A percentile compares a stretch with the other conserved stretches of the same genome.
Evolutionary conservation across 2,888 invertebrate species (phyloP).

Genomic region (Matsumyia berberina): DNA sequence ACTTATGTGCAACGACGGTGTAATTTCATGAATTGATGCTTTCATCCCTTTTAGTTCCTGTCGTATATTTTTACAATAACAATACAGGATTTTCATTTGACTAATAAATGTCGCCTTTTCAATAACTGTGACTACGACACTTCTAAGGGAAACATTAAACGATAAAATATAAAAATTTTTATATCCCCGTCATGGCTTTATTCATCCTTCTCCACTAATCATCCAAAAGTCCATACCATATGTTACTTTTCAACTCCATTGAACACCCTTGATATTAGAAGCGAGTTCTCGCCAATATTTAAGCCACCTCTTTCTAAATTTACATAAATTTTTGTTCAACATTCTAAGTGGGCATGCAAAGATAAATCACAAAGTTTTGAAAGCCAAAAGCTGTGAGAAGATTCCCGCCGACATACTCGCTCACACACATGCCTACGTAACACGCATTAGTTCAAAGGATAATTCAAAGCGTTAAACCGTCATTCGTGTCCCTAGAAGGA

Average conservation of each 20-base stretch:
- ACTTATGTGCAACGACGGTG: too few species aligned
- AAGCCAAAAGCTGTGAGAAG: slow-evolving; percentile 28
- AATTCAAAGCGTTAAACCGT: slow-evolving; percentile 42
- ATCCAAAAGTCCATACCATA: slow-evolving; percentile 5
- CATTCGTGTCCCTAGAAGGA: slow-evolving; percentile 25
- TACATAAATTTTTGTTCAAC: slow-evolving; percentile 41
- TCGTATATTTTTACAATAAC: too few species aligned
- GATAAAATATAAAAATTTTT: neutral
- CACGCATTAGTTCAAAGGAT: slow-evolving; percentile 51
- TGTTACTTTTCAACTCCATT: slow-evolving; percentile 45
- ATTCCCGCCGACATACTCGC: slow-evolving; percentile 19
- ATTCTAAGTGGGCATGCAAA: slow-evolving; percentile 8
- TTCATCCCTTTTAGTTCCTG: too few species aligned
- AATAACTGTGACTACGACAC: neutral
- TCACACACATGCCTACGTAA: slow-evolving; percentile 13
- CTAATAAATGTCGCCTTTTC: too few species aligned
- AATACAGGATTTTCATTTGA: too few species aligned
- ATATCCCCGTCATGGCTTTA: neutral
- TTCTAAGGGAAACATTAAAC: neutral
- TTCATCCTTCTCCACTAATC: slow-evolving; percentile 1
- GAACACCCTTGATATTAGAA: slow-evolving; percentile 31
- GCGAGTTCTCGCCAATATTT: neutral
- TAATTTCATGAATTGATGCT: too few species aligned
- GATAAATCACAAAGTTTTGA: slow-evolving; percentile 39
- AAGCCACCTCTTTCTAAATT: slow-evolving; percentile 26